Percentiles rank a stretch among this genome's conserved stretches.
Evolutionary conservation across 2,888 invertebrate genomes (phyloP).

Genomic region (Cerastis rubricosa): DNA sequence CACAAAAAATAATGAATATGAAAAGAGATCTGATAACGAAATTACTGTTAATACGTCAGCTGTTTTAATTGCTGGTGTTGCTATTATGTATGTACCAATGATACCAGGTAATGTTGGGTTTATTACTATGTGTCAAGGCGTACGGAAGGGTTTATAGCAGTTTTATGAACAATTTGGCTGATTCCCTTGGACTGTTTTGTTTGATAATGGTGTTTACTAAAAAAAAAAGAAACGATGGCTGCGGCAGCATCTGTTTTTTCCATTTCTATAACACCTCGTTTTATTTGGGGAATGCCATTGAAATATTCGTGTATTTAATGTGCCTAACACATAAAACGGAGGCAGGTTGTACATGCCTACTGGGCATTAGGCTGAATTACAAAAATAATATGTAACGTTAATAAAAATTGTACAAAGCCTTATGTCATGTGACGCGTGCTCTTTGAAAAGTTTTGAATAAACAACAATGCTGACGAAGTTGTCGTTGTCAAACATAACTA

Average conservation of each 20-base stretch:
- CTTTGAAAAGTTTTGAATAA: background rate
- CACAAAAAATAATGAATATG: slow-evolving; percentile 63
- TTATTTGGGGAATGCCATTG: background rate
- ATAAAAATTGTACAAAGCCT: background rate
- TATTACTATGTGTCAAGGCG: slow-evolving; percentile 62
- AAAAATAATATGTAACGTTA: slow-evolving; percentile 14
- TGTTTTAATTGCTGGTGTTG: slow-evolving; percentile 64
- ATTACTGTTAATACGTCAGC: slow-evolving; percentile 65
- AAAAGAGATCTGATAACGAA: slow-evolving; percentile 68
- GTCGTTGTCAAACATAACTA: slow-evolving; percentile 26
- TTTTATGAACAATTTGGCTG: slow-evolving; percentile 42
- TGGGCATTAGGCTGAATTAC: background rate
- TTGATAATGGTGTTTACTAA: slow-evolving; percentile 12
- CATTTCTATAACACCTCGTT: background rate
- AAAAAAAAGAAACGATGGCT: background rate
- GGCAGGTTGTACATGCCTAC: background rate
- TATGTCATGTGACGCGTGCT: slow-evolving; percentile 4
- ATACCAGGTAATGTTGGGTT: slow-evolving; percentile 56
- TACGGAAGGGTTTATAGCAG: slow-evolving; percentile 47
- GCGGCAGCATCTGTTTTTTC: background rate
- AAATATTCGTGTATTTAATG: background rate
- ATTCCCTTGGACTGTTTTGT: slow-evolving; percentile 34
- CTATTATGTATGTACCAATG: slow-evolving; percentile 66
- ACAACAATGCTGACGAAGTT: slow-evolving; percentile 26
- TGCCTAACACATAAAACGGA: background rate